phyloP scores from a whole-genome alignment of 2,888 invertebrate genomes.

The Metopia argyrocephala region DNA sequence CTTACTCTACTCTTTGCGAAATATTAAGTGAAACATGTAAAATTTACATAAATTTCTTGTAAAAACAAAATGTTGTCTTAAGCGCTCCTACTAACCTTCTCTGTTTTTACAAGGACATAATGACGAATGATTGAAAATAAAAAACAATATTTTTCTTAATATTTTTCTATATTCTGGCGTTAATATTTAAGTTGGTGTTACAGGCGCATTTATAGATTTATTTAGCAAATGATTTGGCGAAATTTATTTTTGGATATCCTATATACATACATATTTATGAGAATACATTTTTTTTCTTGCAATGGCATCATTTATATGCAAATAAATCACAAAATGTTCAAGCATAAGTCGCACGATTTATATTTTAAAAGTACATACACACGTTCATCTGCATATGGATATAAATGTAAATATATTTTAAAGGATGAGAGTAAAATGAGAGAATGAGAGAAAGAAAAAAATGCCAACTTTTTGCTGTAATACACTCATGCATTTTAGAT shows the following conservation, averaged over 20 bases:
- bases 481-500: too few species aligned
- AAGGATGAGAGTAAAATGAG: too few species aligned
- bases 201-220: constrained; percentile 12
- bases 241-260: constrained; percentile 52
- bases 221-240: constrained; percentile 16
- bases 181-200: neutral
- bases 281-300: constrained; percentile 39
- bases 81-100: neutral
- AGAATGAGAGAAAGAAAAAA: too few species aligned
- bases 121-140: neutral
- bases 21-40: constrained; percentile 68
- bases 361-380: constrained; percentile 29
- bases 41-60: constrained; percentile 76
- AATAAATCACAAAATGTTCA: constrained; percentile 73
- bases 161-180: neutral
- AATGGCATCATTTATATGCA: constrained; percentile 72
- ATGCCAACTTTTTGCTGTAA: too few species aligned
- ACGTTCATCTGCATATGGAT: constrained; percentile 7
- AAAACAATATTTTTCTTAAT: neutral
- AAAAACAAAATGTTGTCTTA: constrained; percentile 72
- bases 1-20: neutral
- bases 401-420: too few species aligned
- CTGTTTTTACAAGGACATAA: neutral
- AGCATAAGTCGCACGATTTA: constrained; percentile 65
- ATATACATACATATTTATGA: constrained; percentile 40